Evolutionary conservation across 2,797 vertebrate species (phyloP), one percentile per base, ranked within the genome.

Genomic region (Gambelia wislizenii): DNA sequence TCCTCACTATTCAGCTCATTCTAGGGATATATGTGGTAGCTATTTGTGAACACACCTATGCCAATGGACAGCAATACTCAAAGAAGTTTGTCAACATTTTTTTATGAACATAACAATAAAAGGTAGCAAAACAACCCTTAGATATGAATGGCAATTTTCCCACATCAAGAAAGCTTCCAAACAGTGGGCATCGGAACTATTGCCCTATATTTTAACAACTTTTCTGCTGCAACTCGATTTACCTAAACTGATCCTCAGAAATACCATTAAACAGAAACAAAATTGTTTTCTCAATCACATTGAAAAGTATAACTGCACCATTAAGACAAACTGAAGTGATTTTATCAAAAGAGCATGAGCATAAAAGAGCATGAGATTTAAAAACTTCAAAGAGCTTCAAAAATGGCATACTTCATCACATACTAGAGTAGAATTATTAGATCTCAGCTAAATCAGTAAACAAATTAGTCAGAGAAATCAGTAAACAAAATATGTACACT

Each of bases 1-100:
- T 95, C 1, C 36, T 30, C 47, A 92, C 39, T 49, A 90, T 67
- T 72, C 87, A 44, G 9, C 36, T 91, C 33, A 81, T 9, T 82
- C 70, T 77, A 61, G n/a, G n/a, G 1, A 77, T 72, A 69, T 67
- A 33, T 27, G 52, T 52, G 36, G 59, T 16, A 78, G 3, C 22
- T 85, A 33, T 27, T 84, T 88, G 83, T 0, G 39, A 88, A 77
- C 0, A 9, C 42, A 84, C 84, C 76, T 20, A 44, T n/a, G 74
- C 85, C 4, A 83, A 77, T 83, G 87, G 84, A 82, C 2, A 85
- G 67, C 14, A 87, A 33, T 20, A 70, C 30, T 89, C 81, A 61
- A 87, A 81, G 42, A 5, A 16, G 0, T 12, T 25, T 0, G 1
- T 9, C 42, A 49, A 87, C 47, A 84, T 89, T 81, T 82, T 22